phyloP scores from a whole-genome alignment of 2,797 vertebrate species.

The Phrynocephalus guinanensis region DNA sequence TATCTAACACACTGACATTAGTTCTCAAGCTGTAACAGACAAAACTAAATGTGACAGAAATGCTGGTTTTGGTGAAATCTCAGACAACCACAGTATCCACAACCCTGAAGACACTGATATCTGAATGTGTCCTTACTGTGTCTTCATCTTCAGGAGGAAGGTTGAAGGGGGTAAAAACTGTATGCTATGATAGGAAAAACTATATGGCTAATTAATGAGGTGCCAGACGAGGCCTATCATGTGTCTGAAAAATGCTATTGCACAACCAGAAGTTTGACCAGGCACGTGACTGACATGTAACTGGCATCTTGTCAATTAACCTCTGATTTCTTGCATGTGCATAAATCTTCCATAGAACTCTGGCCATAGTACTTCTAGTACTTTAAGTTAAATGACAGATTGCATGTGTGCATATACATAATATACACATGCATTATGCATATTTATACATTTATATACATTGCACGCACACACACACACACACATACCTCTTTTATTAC shows the following conservation, averaged over 20 bases:
- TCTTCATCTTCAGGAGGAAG: background rate
- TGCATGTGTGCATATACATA: too few relatives aligned
- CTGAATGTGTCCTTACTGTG: background rate
- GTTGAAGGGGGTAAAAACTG: background rate
- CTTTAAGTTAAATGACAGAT: background rate
- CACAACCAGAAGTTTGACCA: too few relatives aligned
- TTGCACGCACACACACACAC: too few relatives aligned
- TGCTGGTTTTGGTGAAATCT: background rate
- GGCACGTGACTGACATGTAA: too few relatives aligned
- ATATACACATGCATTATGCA: too few relatives aligned
- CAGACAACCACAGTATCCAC: background rate
- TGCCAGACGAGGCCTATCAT: background rate
- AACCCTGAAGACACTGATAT: background rate
- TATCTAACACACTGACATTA: background rate
- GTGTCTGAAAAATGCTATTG: too few relatives aligned
- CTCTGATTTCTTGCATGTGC: too few relatives aligned
- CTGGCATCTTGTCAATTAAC: too few relatives aligned
- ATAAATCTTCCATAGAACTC: too few relatives aligned
- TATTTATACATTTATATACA: too few relatives aligned
- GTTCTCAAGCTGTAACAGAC: background rate
- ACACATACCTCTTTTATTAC: slow-evolving; percentile 37
- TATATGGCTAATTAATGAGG: background rate
- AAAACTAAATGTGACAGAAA: background rate
- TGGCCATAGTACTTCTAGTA: background rate
- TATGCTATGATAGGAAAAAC: background rate